Base-by-base conservation (phyloP, 2,888 invertebrate species). In the Chorisops tibialis region DNA sequence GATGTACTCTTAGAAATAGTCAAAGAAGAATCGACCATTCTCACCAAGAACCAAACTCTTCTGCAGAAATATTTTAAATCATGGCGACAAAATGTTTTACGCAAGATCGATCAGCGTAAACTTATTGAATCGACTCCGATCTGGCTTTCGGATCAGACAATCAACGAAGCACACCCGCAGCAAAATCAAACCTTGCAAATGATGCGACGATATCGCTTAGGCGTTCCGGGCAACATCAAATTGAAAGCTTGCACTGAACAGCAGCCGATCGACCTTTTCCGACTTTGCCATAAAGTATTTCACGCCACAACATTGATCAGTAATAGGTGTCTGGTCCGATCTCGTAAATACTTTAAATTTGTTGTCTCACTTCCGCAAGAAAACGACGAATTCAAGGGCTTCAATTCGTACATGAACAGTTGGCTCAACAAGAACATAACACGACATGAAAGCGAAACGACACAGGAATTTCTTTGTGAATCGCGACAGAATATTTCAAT, bases 71-170 rank as follows among this genome's bases (percentile, higher is more conserved):
- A 79, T 62, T 77, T 79, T 38, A 69, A 70, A 12, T 73, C 75
- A 37, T 85, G 85, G 85, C 75, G 75, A 21, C 71, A 69, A 18
- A 73, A 74, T 24, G 71, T 76, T 1, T 68, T 72, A 1, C 75
- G 72, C 39, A 78, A 79, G 62, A 78, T 77, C 65, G 70, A 78
- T 18, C 81, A 81, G 67, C 78, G 82, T 6, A 78, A 79, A 63
- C 80, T 82, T 0, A 74, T 85, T 35, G 81, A 82, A 51, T 77
- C 79, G 49, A 80, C 81, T 38, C 84, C 85, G 0, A 72, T 83
- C 1, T 84, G 83, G 81, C 71, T 83, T 14, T 79, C 80, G n/a
- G 73, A 74, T 1, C 70, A 71, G 45, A 66, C 68, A 0, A 64
- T 72, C 4, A 63, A 64, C 0, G 62, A 70, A 22, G 77, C 78